Percentiles rank a stretch among this genome's conserved stretches.
These are phyloP conservation scores for Coelopa pilipes DNA, from an alignment of 2,888 invertebrate genomes.

Conservation along the genomic window DNA sequence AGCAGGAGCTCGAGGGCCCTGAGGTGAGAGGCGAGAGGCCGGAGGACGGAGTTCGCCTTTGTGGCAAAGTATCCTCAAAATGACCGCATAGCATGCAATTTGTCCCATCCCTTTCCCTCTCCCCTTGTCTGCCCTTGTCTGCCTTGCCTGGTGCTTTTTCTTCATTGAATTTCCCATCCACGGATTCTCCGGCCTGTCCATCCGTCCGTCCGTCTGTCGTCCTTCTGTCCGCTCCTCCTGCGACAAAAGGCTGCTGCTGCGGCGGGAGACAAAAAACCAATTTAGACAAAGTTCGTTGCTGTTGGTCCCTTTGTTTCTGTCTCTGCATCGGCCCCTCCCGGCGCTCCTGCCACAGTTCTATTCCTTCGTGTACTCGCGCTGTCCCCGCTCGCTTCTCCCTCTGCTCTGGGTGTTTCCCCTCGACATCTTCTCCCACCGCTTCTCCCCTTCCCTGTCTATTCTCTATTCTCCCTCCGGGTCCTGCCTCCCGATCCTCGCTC, in stretches of 20 bases:
- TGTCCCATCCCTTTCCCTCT: no score
- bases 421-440: neutral
- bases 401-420: neutral
- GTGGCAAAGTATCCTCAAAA: conserved; percentile 24
- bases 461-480: no score
- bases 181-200: neutral
- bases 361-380: no score
- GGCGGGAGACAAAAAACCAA: conserved; percentile 22
- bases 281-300: conserved; percentile 27
- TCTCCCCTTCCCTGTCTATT: neutral
- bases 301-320: neutral
- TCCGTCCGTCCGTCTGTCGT: no score
- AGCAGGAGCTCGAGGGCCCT: neutral
- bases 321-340: neutral
- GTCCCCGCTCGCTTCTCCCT: neutral
- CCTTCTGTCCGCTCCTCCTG: neutral
- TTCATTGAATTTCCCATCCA: neutral
- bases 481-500: no score
- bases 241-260: conserved; percentile 16
- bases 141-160: neutral
- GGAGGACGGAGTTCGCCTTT: conserved; percentile 13
- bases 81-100: conserved; percentile 31
- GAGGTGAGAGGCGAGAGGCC: no score
- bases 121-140: neutral
- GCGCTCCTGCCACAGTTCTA: neutral